A percentile compares a stretch with the other conserved stretches of the same genome.
phyloP scores from a whole-genome alignment of 2,797 vertebrate genomes.

The Phrynocephalus vlangalii region DNA sequence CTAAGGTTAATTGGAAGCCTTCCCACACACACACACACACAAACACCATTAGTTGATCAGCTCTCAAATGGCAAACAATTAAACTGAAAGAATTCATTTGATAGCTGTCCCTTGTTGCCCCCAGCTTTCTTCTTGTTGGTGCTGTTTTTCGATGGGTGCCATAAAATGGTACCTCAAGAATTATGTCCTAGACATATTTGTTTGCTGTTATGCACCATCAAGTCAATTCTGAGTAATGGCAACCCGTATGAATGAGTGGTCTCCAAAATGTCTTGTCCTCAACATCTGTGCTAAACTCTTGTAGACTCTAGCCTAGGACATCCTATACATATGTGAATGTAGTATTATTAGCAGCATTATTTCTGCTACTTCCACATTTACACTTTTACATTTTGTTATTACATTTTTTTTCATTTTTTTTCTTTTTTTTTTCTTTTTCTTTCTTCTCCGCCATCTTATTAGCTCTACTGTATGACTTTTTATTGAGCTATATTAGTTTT shows the following conservation, averaged over 20 bases:
- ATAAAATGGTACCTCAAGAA: neutral
- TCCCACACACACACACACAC: neutral
- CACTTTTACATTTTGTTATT: neutral
- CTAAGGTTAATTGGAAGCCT: neutral
- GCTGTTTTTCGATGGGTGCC: neutral
- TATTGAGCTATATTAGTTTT: no score
- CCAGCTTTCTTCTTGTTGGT: neutral
- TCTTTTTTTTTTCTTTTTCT: no score
- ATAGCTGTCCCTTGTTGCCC: neutral
- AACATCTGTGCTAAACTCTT: no score
- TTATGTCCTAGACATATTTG: neutral
- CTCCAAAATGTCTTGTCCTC: no score
- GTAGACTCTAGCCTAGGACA: no score
- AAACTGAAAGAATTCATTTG: neutral
- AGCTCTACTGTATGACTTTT: no score
- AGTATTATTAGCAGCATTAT: neutral
- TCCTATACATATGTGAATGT: neutral
- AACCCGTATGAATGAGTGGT: no score
- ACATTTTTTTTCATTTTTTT: no score
- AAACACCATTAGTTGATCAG: neutral
- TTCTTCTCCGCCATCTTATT: no score
- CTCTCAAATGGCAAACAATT: slow-evolving; percentile 5
- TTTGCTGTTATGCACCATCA: neutral
- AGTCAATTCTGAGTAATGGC: no score
- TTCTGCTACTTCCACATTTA: neutral